phyloP scores from a whole-genome alignment of 2,888 invertebrate genomes.

The Drepanosiphum platanoidis region DNA sequence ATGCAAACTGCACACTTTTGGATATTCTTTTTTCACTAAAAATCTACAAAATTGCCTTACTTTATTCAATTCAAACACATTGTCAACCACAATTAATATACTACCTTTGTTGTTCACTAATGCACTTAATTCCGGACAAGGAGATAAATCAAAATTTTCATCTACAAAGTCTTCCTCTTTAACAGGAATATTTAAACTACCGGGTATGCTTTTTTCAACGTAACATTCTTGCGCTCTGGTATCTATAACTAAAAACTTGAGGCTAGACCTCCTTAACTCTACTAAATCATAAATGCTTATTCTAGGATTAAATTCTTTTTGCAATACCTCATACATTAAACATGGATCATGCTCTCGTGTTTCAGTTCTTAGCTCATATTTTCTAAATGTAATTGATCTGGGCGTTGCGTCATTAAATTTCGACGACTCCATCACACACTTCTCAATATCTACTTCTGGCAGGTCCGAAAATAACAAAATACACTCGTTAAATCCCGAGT shows the following conservation, averaged over 20 bases:
- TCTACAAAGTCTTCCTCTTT: constrained; percentile 79
- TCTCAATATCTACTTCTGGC: constrained; percentile 95
- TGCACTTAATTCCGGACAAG: constrained; percentile 72
- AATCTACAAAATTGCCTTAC: constrained; percentile 83
- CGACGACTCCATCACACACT: constrained; percentile 88
- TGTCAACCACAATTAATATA: constrained; percentile 82
- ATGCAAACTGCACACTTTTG: constrained; percentile 85
- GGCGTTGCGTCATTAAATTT: constrained; percentile 87
- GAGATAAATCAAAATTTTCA: constrained; percentile 76
- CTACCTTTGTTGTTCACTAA: constrained; percentile 73
- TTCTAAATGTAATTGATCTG: constrained; percentile 85
- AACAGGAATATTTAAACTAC: constrained; percentile 90
- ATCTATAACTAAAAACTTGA: constrained; percentile 75
- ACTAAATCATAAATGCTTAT: constrained; percentile 88
- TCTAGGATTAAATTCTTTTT: constrained; percentile 80
- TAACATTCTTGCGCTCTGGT: constrained; percentile 76
- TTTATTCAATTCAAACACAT: constrained; percentile 75
- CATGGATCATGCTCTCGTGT: constrained; percentile 37
- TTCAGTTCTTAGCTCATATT: constrained; percentile 72
- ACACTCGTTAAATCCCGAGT: constrained; percentile 97
- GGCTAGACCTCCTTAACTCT: constrained; percentile 70
- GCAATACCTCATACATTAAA: constrained; percentile 70
- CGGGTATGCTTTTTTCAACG: constrained; percentile 80
- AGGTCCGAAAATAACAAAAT: constrained; percentile 98
- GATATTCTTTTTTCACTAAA: constrained; percentile 80